Percentiles rank a stretch among this genome's conserved stretches.
phyloP scores from a whole-genome alignment of 2,888 invertebrate species.

The Trachelus iudaicus region DNA sequence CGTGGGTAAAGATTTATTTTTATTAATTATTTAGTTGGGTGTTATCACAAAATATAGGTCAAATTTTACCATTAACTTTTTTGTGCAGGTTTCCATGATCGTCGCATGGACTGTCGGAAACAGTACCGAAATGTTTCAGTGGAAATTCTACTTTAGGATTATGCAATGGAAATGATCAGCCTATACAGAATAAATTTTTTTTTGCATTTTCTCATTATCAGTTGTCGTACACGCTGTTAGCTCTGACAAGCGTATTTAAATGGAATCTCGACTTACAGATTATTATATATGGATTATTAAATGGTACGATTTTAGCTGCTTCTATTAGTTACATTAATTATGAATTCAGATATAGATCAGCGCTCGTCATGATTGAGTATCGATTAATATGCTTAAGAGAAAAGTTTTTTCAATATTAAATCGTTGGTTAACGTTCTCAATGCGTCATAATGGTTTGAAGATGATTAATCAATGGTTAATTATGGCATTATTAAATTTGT shows the following conservation, averaged over 20 bases:
- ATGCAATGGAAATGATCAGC: not conserved
- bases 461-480: too few relatives aligned
- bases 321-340: not conserved
- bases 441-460: too few relatives aligned
- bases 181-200: not conserved
- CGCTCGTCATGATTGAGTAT: not conserved
- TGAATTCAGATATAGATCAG: not conserved
- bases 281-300: not conserved
- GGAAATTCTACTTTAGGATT: not conserved
- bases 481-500: too few relatives aligned
- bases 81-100: not conserved
- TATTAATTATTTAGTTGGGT: not conserved
- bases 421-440: not conserved
- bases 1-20: not conserved
- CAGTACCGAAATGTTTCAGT: not conserved
- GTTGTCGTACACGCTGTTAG: not conserved
- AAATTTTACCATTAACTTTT: not conserved
- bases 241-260: not conserved
- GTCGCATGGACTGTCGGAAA: not conserved
- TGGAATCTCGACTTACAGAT: not conserved
- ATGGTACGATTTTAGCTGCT: not conserved
- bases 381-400: not conserved
- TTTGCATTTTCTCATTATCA: not conserved
- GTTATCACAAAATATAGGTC: not conserved
- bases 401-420: not conserved